A percentile compares a stretch with the other conserved stretches of the same genome.
phyloP scores from a whole-genome alignment of 1,140 invertebrate species.

The Bombus cullumanus region DNA sequence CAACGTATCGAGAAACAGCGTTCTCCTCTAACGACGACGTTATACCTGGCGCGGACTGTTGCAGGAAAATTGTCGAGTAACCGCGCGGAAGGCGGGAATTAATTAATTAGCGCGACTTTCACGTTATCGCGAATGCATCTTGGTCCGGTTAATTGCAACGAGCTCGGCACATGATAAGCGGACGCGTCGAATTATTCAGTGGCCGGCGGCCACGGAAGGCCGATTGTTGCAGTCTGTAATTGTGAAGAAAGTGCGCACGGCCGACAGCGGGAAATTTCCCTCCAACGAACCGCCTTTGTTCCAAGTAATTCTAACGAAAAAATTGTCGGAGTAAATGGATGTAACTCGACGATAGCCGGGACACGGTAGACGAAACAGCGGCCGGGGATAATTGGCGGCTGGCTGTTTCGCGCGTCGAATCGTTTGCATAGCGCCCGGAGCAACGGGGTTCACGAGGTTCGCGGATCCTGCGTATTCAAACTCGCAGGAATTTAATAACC shows the following conservation, averaged over 20 bases:
- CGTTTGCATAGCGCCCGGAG: conserved; percentile 17
- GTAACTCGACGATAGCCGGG: conserved; percentile 40
- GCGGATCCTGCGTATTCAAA: conserved; percentile 46
- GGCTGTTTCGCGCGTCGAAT: conserved; percentile 41
- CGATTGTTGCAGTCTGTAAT: conserved; percentile 19
- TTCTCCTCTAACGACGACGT: too few species aligned
- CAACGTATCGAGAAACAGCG: too few species aligned
- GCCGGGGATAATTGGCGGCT: conserved; percentile 73
- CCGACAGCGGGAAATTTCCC: conserved; percentile 17
- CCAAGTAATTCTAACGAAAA: conserved; percentile 68
- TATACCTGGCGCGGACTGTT: too few species aligned
- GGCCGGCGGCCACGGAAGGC: conserved; percentile 29
- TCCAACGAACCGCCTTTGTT: conserved; percentile 49
- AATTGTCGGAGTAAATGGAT: conserved; percentile 38
- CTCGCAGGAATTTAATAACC: conserved; percentile 74
- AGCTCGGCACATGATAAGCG: conserved; percentile 1
- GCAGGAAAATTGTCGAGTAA: background rate
- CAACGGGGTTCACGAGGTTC: conserved; percentile 17
- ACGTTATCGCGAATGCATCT: conserved; percentile 23
- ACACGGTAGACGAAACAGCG: conserved; percentile 39
- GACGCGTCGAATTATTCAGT: conserved; percentile 21
- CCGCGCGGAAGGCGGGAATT: background rate
- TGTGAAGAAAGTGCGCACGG: conserved; percentile 17
- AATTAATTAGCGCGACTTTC: conserved; percentile 35
- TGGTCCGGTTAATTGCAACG: conserved; percentile 26